These are phyloP conservation scores for Chymomyza costata DNA, from an alignment of 1,140 invertebrate genomes.

Conservation along the genomic window DNA sequence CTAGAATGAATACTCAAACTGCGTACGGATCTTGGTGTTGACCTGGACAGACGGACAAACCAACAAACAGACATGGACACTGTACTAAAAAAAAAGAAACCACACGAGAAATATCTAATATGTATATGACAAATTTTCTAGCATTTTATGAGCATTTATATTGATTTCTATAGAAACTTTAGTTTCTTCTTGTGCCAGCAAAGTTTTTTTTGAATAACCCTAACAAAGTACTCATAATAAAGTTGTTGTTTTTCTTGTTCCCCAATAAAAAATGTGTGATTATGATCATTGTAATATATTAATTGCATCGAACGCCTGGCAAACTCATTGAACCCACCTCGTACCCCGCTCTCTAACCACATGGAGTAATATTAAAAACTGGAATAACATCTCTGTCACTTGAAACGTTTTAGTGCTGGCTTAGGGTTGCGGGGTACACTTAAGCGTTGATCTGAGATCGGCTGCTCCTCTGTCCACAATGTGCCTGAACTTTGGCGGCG, in stretches of 20 bases:
- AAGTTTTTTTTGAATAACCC: constrained; percentile 28
- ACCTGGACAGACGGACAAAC: neutral
- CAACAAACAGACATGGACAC: neutral
- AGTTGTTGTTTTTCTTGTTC: constrained; percentile 19
- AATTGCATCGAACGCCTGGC: constrained; percentile 37
- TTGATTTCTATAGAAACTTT: no score
- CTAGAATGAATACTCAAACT: no score
- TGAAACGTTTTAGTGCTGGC: constrained; percentile 11
- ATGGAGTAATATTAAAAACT: constrained; percentile 57
- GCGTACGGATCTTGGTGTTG: neutral
- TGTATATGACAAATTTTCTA: no score
- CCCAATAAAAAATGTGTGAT: constrained; percentile 54
- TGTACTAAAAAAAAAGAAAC: no score
- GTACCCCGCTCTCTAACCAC: neutral
- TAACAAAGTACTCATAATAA: constrained; percentile 9
- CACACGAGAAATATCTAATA: no score
- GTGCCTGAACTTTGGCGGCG: constrained; percentile 32
- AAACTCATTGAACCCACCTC: neutral
- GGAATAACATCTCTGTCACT: constrained; percentile 65
- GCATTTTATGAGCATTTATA: no score
- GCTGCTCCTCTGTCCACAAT: constrained; percentile 42
- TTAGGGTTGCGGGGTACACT: constrained; percentile 14
- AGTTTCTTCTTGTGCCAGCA: no score
- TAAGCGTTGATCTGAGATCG: constrained; percentile 11
- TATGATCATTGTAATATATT: constrained; percentile 65